Base-by-base conservation (phyloP, 2,113 vertebrate species). In the Chelonoidis abingdonii region DNA sequence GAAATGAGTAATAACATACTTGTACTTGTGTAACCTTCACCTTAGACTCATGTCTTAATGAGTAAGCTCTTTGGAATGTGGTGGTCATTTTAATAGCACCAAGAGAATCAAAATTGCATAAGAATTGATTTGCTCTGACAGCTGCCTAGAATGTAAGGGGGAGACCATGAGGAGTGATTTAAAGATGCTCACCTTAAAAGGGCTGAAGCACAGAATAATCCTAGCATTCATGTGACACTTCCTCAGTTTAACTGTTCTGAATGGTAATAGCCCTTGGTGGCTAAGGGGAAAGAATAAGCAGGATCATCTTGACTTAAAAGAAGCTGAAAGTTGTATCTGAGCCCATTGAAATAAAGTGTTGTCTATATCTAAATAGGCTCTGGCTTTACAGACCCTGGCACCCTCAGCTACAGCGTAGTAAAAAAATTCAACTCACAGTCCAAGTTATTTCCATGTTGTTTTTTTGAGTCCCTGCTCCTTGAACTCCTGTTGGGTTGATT, bases 391-490 rank as follows among this genome's bases (percentile, higher is more conserved):
- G 10, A 75, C 69, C 21, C 21, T 31, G 53, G 47, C 29, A 75
- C 5, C 38, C 21, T 35, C 62, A 65, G 13, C 31, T 35, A 35
- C 2, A 2, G 62, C 2, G 52, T 41, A 52, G 2, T 49, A 9
- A 10, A 56, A 81, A 12, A 27, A 3, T 79, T 44, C 2, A 54
- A 94, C 98, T 98, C 96, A 99, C 99, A 89, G 99, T 99, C 99
- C 99, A 99, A 0, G 98, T 99, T 96, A 99, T 99, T 97, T 99
- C 99, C 99, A 99, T 99, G 92, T 99, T 99, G 97, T 98, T 99
- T 93, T 99, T 99, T 52, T 98, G 98, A 90, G 99, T 99, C 56
- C 99, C 99, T 89, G 98, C 98, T 25, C 99, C 99, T 93, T 98
- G 98, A 24, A 99, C 98, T 12, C 98, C 99, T 0, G 96, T 96